Base-by-base conservation (phyloP, 2,888 invertebrate species). In the Ditula angustiorana region DNA sequence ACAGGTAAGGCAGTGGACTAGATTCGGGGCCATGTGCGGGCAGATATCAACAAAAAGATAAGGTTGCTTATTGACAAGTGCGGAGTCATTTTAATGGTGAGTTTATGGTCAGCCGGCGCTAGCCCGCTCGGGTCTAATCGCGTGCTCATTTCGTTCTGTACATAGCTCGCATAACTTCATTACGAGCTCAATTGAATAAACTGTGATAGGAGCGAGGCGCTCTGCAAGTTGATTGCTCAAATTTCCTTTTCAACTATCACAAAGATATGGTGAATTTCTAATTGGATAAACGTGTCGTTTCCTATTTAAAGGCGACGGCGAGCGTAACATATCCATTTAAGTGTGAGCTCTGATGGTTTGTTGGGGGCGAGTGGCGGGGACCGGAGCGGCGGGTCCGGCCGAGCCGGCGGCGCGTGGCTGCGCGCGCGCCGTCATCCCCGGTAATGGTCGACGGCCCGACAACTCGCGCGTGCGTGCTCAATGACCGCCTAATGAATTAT, bases 211-310 rank as follows among this genome's bases (percentile, higher is more conserved):
- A 90, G 87, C 79, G 88, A 88, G 85, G 89, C 90, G 88, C 90
- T 89, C 89, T 85, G 90, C 87, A 88, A 88, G 88, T 88, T 91
- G 92, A 92, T 92, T 92, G 91, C 92, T 92, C 91, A 89, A 92
- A 92, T 92, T 92, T 92, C 92, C 92, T 92, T 87, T 88, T 92
- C 92, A 91, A 88, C 92, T 92, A 91, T 92, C 88, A 91, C 92
- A 91, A 91, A 92, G 92, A 92, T 92, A 92, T 92, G 92, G 92
- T 92, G 92, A 92, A 92, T 92, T 92, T 92, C 92, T 92, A 92
- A 92, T 92, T 92, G 92, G 91, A 92, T 92, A 92, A 92, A 91
- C 92, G 91, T 92, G 92, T 92, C 91, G 90, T 90, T 92, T 92
- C 92, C 92, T 92, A 92, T 92, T 92, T 92, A 92, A 89, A 91